phyloP scores from a whole-genome alignment of 2,797 vertebrate genomes.

The Sternarchorhynchus goeldii region DNA sequence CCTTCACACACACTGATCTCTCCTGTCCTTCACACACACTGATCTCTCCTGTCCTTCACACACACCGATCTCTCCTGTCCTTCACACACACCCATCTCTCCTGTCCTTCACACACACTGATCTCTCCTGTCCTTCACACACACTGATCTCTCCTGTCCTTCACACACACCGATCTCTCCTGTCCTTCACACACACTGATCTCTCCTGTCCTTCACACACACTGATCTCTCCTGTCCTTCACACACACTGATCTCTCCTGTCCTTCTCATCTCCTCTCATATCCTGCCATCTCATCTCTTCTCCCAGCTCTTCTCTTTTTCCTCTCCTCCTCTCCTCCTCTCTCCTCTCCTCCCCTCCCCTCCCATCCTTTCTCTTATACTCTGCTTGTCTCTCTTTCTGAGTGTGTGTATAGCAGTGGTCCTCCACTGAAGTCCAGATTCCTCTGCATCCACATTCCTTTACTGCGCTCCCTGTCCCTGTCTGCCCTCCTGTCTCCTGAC shows the following conservation, averaged over 20 bases:
- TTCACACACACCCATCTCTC: too few species aligned
- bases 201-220: neutral
- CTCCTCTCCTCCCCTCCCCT: neutral
- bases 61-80: neutral
- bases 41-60: too few species aligned
- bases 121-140: neutral
- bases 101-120: too few species aligned
- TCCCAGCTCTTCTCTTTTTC: too few species aligned
- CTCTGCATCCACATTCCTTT: neutral
- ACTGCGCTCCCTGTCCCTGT: neutral
- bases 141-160: neutral
- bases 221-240: neutral
- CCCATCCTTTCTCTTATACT: neutral
- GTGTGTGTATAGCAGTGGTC: neutral
- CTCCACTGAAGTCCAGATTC: neutral
- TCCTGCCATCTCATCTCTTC: neutral
- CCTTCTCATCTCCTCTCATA: too few species aligned
- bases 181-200: too few species aligned
- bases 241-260: too few species aligned
- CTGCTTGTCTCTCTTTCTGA: neutral
- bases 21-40: too few species aligned
- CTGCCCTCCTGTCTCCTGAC: neutral
- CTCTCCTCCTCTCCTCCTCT: too few species aligned
- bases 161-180: neutral
- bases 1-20: neutral